Evolutionary conservation across 2,797 vertebrate species (phyloP).

Genomic region (Cuculus canorus): DNA sequence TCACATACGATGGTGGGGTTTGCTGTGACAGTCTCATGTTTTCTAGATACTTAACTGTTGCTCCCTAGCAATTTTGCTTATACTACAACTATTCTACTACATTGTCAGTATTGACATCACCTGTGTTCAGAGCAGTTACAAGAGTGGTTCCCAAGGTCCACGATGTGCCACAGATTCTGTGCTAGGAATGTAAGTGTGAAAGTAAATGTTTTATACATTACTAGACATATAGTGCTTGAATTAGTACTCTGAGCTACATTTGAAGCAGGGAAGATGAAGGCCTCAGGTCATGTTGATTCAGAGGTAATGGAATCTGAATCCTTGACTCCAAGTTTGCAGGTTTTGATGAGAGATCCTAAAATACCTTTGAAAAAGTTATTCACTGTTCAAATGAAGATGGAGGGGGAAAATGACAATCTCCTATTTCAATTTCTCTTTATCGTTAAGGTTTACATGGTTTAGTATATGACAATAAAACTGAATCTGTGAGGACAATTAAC

Average conservation of each 20-base stretch:
- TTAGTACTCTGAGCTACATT: conserved; percentile 21
- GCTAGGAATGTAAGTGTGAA: conserved; percentile 18
- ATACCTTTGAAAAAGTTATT: conserved; percentile 65
- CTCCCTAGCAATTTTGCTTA: neutral
- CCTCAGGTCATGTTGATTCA: conserved; percentile 45
- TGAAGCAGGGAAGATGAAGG: neutral
- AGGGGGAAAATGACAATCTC: conserved; percentile 58
- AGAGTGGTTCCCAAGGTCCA: neutral
- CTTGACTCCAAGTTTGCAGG: neutral
- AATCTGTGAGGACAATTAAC: conserved; percentile 96
- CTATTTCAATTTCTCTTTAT: conserved; percentile 67
- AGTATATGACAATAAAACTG: conserved; percentile 96
- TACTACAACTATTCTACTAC: neutral
- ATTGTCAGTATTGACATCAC: neutral
- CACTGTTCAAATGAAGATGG: conserved; percentile 56
- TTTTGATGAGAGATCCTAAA: conserved; percentile 59
- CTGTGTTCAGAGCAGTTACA: neutral
- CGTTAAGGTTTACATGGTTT: conserved; percentile 88
- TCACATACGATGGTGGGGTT: neutral
- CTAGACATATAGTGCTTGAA: conserved; percentile 18
- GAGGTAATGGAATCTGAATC: conserved; percentile 25
- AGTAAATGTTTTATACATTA: neutral
- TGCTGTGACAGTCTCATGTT: neutral
- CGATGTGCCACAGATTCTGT: neutral
- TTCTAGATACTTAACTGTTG: neutral